Evolutionary conservation across 2,113 vertebrate genomes (phyloP).

Genomic region (Siniperca chuatsi): DNA sequence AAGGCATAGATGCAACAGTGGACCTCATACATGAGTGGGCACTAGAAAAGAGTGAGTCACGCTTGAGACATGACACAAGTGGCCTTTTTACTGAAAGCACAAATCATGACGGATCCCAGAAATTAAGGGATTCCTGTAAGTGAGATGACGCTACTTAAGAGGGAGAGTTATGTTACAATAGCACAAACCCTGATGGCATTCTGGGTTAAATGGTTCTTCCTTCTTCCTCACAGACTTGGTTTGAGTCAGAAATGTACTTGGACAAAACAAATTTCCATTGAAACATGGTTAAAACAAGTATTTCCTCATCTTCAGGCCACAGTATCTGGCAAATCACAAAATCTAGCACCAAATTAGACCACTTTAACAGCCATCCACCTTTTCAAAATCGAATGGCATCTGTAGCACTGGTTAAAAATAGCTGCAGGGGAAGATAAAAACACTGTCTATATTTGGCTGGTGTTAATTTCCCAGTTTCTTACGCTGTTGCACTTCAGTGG

Average conservation of each 20-base stretch:
- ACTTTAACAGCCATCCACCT: background rate
- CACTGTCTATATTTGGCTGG: background rate
- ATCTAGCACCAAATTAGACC: background rate
- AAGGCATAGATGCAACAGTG: background rate
- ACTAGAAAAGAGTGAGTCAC: slow-evolving; percentile 61
- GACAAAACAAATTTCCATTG: background rate
- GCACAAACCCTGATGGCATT: background rate
- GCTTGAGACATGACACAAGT: slow-evolving; percentile 24
- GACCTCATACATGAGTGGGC: slow-evolving; percentile 49
- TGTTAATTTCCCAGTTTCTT: background rate
- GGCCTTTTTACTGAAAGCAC: slow-evolving; percentile 17
- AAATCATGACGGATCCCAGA: slow-evolving; percentile 13
- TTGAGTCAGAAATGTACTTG: background rate
- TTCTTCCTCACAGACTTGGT: background rate
- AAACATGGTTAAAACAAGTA: background rate
- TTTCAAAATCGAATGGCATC: background rate
- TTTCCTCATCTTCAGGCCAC: background rate
- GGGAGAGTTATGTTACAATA: background rate
- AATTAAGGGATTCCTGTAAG: slow-evolving; percentile 21
- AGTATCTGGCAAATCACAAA: background rate
- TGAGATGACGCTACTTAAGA: background rate
- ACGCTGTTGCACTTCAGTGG: background rate
- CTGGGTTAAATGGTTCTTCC: background rate
- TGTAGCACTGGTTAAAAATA: background rate
- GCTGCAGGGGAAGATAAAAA: background rate